Evolutionary conservation across 1,140 invertebrate species (phyloP).

Genomic region (Caenorhabditis inopinata): DNA sequence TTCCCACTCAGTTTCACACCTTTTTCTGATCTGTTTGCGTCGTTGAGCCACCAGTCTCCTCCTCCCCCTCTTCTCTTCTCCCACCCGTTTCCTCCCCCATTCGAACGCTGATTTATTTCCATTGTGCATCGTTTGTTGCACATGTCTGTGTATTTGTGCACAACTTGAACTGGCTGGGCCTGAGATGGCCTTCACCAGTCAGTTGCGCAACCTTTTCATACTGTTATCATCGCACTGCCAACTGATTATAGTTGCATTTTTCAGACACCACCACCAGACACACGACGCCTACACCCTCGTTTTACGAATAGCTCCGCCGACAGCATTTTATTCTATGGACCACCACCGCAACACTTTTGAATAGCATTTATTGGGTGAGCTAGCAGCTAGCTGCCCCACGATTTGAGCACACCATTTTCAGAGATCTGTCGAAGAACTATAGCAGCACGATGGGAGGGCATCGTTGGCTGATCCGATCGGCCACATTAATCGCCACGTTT

Average conservation of each 20-base stretch:
- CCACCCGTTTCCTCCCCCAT: neutral
- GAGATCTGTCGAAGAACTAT: neutral
- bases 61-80: neutral
- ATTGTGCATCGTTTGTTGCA: neutral
- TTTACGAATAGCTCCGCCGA: neutral
- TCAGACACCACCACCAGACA: slow-evolving; percentile 22
- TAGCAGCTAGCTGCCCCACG: neutral
- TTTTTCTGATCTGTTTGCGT: too few species aligned
- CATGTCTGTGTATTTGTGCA: neutral
- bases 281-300: neutral
- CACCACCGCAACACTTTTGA: slow-evolving; percentile 2
- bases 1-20: neutral
- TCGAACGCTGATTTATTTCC: neutral
- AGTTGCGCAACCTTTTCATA: neutral
- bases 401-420: neutral
- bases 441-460: slow-evolving; percentile 27
- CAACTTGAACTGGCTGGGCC: neutral
- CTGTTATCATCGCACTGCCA: neutral
- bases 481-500: slow-evolving; percentile 11
- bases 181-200: neutral
- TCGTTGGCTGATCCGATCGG: slow-evolving; percentile 20
- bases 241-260: neutral
- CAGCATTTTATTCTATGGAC: slow-evolving; percentile 2
- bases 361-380: slow-evolving; percentile 26
- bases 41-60: too few species aligned